These are phyloP conservation scores for Psylliodes chrysocephalus DNA, from an alignment of 2,888 invertebrate genomes.

Conservation along the genomic window DNA sequence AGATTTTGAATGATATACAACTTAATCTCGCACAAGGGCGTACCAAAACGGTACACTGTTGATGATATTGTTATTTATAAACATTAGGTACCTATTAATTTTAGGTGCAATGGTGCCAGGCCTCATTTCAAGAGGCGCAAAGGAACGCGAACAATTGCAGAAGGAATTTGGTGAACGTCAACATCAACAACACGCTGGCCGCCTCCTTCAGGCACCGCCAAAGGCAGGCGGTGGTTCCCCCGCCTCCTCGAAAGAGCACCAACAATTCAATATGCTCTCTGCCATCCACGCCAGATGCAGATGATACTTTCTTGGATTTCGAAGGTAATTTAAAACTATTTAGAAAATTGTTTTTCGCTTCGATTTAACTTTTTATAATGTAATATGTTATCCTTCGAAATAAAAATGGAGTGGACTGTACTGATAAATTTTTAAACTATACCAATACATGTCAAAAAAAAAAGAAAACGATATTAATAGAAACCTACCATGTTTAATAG, in stretches of 20 bases:
- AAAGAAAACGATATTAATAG: no score
- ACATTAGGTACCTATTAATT: no score
- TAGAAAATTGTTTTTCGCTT: no score
- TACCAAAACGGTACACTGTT: no score
- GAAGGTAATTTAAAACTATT: conserved; percentile 65
- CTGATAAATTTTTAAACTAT: no score
- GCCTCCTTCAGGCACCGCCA: conserved; percentile 55
- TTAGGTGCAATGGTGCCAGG: conserved; percentile 63
- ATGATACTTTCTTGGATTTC: conserved; percentile 67
- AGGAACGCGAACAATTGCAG: conserved; percentile 59
- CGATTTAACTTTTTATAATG: no score
- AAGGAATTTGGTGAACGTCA: conserved; percentile 49
- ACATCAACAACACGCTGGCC: conserved; percentile 63
- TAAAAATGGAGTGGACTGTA: background rate
- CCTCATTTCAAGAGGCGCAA: conserved; percentile 52
- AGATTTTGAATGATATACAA: no score
- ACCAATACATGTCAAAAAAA: no score
- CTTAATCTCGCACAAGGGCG: no score
- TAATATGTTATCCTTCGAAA: background rate
- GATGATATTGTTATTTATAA: no score
- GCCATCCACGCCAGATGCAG: conserved; percentile 65
- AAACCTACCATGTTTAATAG: no score
- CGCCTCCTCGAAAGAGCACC: conserved; percentile 45
- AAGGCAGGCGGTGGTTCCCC: conserved; percentile 47
- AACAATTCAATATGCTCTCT: conserved; percentile 54